Evolutionary conservation across 2,113 vertebrate species (phyloP), one percentile per base, ranked within the genome.

Genomic region (human (Homo sapiens)): DNA sequence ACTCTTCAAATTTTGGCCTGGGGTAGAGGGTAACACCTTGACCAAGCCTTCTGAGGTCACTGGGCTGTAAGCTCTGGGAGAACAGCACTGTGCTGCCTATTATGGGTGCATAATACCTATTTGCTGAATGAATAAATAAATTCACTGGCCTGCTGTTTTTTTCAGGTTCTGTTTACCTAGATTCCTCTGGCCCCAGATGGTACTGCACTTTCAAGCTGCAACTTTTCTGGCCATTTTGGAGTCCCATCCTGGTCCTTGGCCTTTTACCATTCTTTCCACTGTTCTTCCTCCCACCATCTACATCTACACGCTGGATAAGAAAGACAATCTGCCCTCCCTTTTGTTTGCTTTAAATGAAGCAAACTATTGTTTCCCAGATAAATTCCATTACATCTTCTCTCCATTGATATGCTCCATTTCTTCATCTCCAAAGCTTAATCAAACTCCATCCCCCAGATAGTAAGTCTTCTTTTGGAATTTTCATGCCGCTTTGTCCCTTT

Each of bases 341-440:
- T 61, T 40, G 32, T 72, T 70, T n/a, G 40, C 48, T 78, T 89
- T 97, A 86, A 78, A 45, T n/a, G 23, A 59, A 32, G 40, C 35
- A 79, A 89, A 61, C 61, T 92, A 3, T 80, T 68, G 27, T 81
- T 92, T 92, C 59, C 76, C 64, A 94, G 72, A 93, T 94, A 94
- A 94, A 52, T n/a, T 40, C n/a, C n/a, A 57, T 85, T 75, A 35
- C 48, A 57, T 61, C n/a, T 80, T 85, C 80, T 90, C 48, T 61
- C 94, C 22, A 52, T 72, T 85, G 68, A 27, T 90, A 16, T n/a
- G 55, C 6, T 79, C 40, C 30, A 35, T 82, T 64, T 90, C 38
- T 50, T n/a, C 48, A 61, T 38, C 38, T 68, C 48, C n/a, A 66
- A 94, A 84, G 40, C 6, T n/a, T 80, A 48, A 86, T 94, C 45